Evolutionary conservation across 2,888 invertebrate species (phyloP).

Genomic region (Dromius quadrimaculatus): DNA sequence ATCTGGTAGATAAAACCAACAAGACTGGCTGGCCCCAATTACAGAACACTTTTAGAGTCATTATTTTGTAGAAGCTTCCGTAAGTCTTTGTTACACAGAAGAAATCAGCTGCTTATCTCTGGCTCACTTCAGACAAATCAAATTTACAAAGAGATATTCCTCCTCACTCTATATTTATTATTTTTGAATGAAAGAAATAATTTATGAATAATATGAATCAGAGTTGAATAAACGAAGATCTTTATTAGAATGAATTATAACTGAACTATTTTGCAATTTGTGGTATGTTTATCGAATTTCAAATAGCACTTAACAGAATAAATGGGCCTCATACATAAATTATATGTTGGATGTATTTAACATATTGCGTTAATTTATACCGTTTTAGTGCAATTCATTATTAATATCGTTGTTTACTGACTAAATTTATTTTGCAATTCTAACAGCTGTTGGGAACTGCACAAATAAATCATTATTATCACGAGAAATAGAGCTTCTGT

Average conservation of each 20-base stretch:
- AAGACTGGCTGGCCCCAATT: slow-evolving; percentile 47
- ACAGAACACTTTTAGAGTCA: slow-evolving; percentile 48
- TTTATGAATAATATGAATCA: too few species aligned
- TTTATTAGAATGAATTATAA: background rate
- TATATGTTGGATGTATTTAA: slow-evolving; percentile 43
- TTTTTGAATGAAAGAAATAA: too few species aligned
- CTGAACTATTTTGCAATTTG: background rate
- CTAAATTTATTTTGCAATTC: slow-evolving; percentile 21
- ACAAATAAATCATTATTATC: slow-evolving; percentile 27
- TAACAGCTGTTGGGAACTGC: slow-evolving; percentile 22
- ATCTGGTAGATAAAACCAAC: slow-evolving; percentile 48
- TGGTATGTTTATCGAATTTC: slow-evolving; percentile 8
- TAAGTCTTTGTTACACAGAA: slow-evolving; percentile 37
- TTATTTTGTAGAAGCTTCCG: slow-evolving; percentile 47
- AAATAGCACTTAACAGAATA: slow-evolving; percentile 13
- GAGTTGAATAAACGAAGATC: too few species aligned
- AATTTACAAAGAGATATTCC: too few species aligned
- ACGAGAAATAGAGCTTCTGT: background rate
- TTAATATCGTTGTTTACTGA: slow-evolving; percentile 43
- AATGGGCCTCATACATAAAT: slow-evolving; percentile 32
- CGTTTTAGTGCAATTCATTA: slow-evolving; percentile 44
- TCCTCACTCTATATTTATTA: too few species aligned
- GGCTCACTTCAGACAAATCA: too few species aligned
- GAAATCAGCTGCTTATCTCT: background rate
- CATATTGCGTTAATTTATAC: slow-evolving; percentile 47